phyloP scores from a whole-genome alignment of 2,113 vertebrate genomes.

The Urocitellus parryii region DNA sequence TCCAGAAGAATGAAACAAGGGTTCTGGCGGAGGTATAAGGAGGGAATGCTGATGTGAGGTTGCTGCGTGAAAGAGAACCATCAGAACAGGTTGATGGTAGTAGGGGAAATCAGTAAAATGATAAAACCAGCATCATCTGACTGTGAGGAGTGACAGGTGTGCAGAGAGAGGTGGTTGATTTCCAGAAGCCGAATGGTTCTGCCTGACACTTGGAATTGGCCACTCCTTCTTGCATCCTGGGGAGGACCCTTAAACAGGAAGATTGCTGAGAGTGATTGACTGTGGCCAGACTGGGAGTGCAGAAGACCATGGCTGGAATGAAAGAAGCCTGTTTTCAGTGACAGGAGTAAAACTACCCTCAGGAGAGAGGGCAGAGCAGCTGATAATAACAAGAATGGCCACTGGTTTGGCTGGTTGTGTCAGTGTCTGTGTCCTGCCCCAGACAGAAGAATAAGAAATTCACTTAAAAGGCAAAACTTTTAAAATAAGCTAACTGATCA shows the following conservation, averaged over 20 bases:
- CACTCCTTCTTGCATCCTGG: not conserved
- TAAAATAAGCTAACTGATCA: not conserved
- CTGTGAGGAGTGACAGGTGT: not conserved
- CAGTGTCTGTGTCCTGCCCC: not conserved
- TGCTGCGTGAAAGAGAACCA: not conserved
- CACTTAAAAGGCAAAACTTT: conserved; percentile 15
- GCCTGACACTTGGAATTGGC: conserved; percentile 25
- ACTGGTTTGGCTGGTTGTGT: not conserved
- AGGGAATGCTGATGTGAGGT: not conserved
- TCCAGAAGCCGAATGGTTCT: conserved; percentile 12
- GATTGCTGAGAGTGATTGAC: not conserved
- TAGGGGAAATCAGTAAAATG: not conserved
- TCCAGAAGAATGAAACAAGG: not conserved
- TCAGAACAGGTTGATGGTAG: not conserved
- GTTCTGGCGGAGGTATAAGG: not conserved
- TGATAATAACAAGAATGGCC: not conserved
- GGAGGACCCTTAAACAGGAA: not conserved
- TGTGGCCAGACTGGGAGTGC: not conserved
- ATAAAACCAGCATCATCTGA: conserved; percentile 53
- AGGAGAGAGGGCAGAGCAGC: not conserved
- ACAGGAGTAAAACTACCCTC: not conserved
- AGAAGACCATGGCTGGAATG: not conserved
- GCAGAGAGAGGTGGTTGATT: not conserved
- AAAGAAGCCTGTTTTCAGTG: not conserved
- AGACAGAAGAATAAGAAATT: not conserved